phyloP scores from a whole-genome alignment of 2,888 invertebrate genomes.

The Drosophila limbata region DNA sequence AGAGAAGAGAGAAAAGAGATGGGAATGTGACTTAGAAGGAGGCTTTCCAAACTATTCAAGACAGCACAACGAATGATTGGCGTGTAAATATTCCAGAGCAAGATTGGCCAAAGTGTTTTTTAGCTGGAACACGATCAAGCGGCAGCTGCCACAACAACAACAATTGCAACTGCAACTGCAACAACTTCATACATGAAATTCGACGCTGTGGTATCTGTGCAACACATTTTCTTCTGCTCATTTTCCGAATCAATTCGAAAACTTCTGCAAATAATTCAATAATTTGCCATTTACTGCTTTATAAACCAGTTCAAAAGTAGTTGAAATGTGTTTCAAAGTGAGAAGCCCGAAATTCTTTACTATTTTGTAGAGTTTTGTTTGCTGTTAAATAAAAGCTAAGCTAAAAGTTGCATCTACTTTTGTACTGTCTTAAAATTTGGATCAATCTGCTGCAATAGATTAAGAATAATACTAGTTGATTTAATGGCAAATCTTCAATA shows the following conservation, averaged over 20 bases:
- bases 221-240: conserved; percentile 8
- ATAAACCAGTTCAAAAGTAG: conserved; percentile 1
- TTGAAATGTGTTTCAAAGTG: neutral
- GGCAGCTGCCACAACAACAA: conserved; percentile 20
- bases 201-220: conserved; percentile 1
- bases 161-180: neutral
- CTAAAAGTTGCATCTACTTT: neutral
- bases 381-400: neutral
- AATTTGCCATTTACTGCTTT: conserved; percentile 15
- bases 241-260: conserved; percentile 14
- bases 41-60: conserved; percentile 1
- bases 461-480: too few relatives aligned
- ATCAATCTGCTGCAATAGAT: too few relatives aligned
- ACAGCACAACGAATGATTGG: conserved; percentile 32
- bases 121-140: conserved; percentile 27
- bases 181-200: neutral
- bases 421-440: too few relatives aligned
- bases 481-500: too few relatives aligned
- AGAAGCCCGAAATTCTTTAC: neutral
- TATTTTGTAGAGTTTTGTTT: neutral
- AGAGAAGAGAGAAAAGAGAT: neutral
- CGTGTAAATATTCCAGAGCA: conserved; percentile 37
- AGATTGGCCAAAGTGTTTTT: conserved; percentile 35
- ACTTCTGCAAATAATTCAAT: conserved; percentile 16
- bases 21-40: neutral